Evolutionary conservation across 2,888 invertebrate genomes (phyloP).

Genomic region (Pachydiplax longipennis): DNA sequence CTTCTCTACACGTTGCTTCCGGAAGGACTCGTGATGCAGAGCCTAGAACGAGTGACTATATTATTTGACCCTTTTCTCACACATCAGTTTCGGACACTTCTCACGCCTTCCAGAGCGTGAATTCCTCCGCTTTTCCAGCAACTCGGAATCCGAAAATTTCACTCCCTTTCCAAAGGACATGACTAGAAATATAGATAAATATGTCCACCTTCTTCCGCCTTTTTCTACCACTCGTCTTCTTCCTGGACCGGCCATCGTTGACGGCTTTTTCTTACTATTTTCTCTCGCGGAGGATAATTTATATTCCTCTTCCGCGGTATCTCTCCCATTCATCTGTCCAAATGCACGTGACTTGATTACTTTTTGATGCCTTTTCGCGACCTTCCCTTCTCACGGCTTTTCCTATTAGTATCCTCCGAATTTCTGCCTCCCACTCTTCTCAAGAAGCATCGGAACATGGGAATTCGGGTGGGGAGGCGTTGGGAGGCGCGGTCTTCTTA

Average conservation of each 20-base stretch:
- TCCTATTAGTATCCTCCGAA: not conserved
- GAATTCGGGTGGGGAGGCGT: not conserved
- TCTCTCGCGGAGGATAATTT: not conserved
- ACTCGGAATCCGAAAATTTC: not conserved
- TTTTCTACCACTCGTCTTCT: not conserved
- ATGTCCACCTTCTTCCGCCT: not conserved
- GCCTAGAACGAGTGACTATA: too few species aligned
- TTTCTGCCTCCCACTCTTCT: not conserved
- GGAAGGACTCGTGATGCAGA: too few species aligned
- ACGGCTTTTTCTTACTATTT: not conserved
- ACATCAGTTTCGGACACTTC: not conserved
- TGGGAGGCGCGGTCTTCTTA: not conserved
- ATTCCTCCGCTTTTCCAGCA: not conserved
- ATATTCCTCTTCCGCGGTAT: not conserved
- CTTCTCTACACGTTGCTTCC: too few species aligned
- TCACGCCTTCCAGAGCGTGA: not conserved
- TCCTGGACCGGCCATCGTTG: not conserved
- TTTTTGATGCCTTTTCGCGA: slow-evolving; percentile 4
- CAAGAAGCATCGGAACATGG: not conserved
- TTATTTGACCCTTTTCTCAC: not conserved
- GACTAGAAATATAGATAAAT: not conserved
- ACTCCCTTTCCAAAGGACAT: not conserved
- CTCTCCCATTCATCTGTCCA: not conserved
- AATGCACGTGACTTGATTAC: slow-evolving; percentile 18
- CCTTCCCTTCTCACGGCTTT: not conserved